Evolutionary conservation across 2,113 vertebrate species (phyloP).

Genomic region (Erpornis zantholeuca): DNA sequence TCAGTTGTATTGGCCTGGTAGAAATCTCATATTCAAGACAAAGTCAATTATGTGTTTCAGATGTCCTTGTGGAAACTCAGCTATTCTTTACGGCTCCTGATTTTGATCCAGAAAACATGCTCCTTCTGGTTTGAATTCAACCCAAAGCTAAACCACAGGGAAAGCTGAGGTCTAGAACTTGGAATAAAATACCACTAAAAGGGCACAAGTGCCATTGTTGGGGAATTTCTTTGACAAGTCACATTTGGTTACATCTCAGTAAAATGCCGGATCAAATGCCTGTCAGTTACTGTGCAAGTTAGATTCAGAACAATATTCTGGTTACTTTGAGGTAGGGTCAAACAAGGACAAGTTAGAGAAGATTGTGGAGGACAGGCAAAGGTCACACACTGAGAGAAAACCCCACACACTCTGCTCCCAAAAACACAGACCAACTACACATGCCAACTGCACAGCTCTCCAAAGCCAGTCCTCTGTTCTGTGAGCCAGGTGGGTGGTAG

Average conservation of each 20-base stretch:
- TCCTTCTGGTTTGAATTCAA: constrained; percentile 15
- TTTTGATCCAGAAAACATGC: not conserved
- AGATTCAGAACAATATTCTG: not conserved
- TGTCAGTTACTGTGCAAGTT: not conserved
- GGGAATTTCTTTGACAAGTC: not conserved
- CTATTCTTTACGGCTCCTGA: not conserved
- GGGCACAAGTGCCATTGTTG: not conserved
- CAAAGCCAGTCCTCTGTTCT: not conserved
- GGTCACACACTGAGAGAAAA: not conserved
- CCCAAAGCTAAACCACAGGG: not conserved
- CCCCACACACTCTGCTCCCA: not conserved
- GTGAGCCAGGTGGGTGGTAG: not conserved
- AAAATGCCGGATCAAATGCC: not conserved
- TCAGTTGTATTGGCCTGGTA: not conserved
- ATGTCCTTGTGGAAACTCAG: not conserved
- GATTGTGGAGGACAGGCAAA: not conserved
- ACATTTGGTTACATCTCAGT: not conserved
- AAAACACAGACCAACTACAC: not conserved
- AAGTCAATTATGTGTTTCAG: not conserved
- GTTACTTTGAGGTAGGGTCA: not conserved
- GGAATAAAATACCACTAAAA: not conserved
- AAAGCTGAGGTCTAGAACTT: not conserved
- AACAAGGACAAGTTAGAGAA: not conserved
- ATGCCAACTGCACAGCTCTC: not conserved
- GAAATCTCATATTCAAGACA: not conserved